These are phyloP conservation scores for Copsychus sechellarum DNA, from an alignment of 2,113 vertebrate genomes.

Conservation along the genomic window DNA sequence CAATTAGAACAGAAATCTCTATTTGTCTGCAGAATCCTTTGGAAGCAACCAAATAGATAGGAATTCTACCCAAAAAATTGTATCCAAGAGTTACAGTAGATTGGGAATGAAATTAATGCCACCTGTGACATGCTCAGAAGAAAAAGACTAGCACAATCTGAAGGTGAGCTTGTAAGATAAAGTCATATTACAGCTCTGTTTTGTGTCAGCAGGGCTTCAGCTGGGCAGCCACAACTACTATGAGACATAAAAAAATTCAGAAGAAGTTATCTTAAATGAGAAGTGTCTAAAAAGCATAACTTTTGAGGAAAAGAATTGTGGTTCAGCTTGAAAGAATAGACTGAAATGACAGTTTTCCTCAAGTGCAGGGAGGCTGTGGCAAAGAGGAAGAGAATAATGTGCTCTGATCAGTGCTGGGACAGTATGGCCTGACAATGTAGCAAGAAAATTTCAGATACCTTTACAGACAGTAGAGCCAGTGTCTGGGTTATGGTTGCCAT, in stretches of 20 bases:
- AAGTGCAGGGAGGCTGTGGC: neutral
- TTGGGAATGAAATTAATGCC: neutral
- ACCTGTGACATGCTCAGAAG: neutral
- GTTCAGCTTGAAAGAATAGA: neutral
- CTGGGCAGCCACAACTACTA: neutral
- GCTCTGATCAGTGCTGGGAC: neutral
- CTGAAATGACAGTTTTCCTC: neutral
- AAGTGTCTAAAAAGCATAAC: neutral
- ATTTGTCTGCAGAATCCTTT: neutral
- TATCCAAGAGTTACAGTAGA: neutral
- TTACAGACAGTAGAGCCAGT: neutral
- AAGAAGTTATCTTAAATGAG: neutral
- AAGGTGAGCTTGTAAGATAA: neutral
- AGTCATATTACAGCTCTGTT: neutral
- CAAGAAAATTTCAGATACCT: neutral
- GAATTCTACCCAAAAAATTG: neutral
- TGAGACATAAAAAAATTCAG: neutral
- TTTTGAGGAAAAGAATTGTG: neutral
- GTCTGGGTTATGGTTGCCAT: accelerated
- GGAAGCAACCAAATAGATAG: neutral
- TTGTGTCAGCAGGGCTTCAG: neutral
- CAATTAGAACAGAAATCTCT: neutral
- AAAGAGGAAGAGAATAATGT: neutral
- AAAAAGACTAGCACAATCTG: neutral
- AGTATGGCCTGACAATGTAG: neutral